These are phyloP conservation scores for Diabrotica balteata DNA, from an alignment of 2,888 invertebrate genomes.

Conservation along the genomic window DNA sequence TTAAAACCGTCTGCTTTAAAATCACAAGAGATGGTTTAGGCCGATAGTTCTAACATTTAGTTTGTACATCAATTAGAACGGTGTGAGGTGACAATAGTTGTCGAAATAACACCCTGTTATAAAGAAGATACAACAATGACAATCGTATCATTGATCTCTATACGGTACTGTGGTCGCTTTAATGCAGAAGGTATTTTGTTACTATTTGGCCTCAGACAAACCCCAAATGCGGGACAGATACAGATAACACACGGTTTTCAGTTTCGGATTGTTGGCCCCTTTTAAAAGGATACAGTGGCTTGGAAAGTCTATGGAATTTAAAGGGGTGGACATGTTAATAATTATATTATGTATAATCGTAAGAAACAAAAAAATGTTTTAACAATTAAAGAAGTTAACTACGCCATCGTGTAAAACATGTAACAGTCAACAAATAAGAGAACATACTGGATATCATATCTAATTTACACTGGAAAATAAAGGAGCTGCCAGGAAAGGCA, in stretches of 20 bases:
- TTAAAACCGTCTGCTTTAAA: neutral
- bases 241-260: slow-evolving; percentile 42
- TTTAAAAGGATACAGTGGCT: slow-evolving; percentile 14
- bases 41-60: slow-evolving; percentile 28
- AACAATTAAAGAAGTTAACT: too few relatives aligned
- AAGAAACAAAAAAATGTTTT: too few relatives aligned
- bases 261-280: slow-evolving; percentile 29
- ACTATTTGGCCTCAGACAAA: slow-evolving; percentile 43
- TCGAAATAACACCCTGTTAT: slow-evolving; percentile 48
- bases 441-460: too few relatives aligned
- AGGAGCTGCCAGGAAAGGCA: too few relatives aligned
- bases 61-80: slow-evolving; percentile 51
- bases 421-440: too few relatives aligned
- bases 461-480: too few relatives aligned
- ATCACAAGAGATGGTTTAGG: slow-evolving; percentile 1
- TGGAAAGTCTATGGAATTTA: too few relatives aligned
- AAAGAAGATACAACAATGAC: slow-evolving; percentile 45
- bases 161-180: slow-evolving; percentile 43
- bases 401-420: too few relatives aligned
- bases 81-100: slow-evolving; percentile 51
- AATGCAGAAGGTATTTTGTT: slow-evolving; percentile 47
- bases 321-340: too few relatives aligned
- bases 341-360: too few relatives aligned
- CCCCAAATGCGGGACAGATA: slow-evolving; percentile 42
- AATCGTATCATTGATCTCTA: slow-evolving; percentile 50